Evolutionary conservation across 2,888 invertebrate species (phyloP), one percentile per base, ranked within the genome.

Genomic region (Aspidiotus destructor): DNA sequence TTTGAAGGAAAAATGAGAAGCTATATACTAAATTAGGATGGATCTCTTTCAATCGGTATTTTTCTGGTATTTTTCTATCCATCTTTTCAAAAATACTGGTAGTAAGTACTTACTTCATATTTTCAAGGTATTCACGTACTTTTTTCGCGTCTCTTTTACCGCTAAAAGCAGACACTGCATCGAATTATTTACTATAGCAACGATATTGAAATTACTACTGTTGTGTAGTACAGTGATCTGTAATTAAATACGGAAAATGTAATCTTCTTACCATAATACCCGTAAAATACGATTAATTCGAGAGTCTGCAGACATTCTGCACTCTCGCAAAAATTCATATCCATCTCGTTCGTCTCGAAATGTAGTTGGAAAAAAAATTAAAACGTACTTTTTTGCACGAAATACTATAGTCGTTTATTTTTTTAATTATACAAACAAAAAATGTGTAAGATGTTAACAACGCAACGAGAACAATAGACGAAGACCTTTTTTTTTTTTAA

Each of bases 231-330:
- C 3, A 55, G 55, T 17, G 13, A 16, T 10, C 13, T 55, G 16
- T 55, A 55, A 55, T 55, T 55, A 17, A 55, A 55, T 55, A 55
- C 55, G 17, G 55, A 16, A 17, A 15, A 17, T 15, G 17, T 55
- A 55, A 55, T 55, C 55, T 55, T 55, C 55, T 55, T 55, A 55
- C 17, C 10, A n/a, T 55, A 55, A 55, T 55, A 16, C 55, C 48
- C n/a, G 48, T 48, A 48, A 48, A 13, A 13, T 48, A 48, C 28
- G n/a, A 48, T 48, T 48, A 48, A 48, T 13, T 48, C 48, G 48
- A 48, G 11, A n/a, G n/a, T 11, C 48, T 48, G 48, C 48, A 48
- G 48, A n/a, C 10, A 48, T 48, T 48, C 10, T 48, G n/a, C n/a
- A n/a, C 48, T 13, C 48, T 13, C 48, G 48, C 10, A 6, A 11